Evolutionary conservation across 1,140 invertebrate species (phyloP), one percentile per base, ranked within the genome.

Genomic region (Brachystomella parvula): DNA sequence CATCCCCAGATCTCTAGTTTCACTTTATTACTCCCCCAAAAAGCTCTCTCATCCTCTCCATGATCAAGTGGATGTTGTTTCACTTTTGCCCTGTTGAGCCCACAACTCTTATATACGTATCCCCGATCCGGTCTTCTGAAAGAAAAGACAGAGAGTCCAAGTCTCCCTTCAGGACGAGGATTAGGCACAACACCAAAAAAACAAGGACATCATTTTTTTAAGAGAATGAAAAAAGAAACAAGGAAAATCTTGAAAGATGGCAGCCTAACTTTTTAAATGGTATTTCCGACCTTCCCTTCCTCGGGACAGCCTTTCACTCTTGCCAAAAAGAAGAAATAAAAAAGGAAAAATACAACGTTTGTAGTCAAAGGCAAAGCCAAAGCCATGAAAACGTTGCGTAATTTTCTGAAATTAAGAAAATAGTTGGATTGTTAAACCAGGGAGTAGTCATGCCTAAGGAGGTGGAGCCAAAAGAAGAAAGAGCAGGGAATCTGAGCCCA

Each of bases 51-150:
- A 53, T 53, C 49, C 49, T n/a, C n/a, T 15, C 49, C 49, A 53
- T 53, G 49, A 53, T 53, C 49, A 53, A 53, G 49, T 53, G 49
- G 49, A 53, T 53, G 49, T 53, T 53, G 49, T 53, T 53, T 53
- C 49, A 53, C 49, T 53, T 53, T 53, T 53, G 49, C 49, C 49
- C 49, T 24, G 49, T 53, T 53, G 49, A 53, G 49, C 49, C 49
- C 49, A 53, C 49, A 53, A 53, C 24, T 53, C 49, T 53, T 53
- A n/a, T n/a, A n/a, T n/a, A n/a, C 21, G 3, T 24, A 15, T 53
- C 24, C 49, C 9, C 12, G 24, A 3, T 26, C 21, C 49, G 35
- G 19, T 6, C 35, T 19, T 39, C 49, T 6, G 15, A 53, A 6
- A 53, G 15, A 53, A 53, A 15, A 6, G 24, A 53, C 12, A 9